Conservation (phyloP, 2,888 invertebrate species). For the Synergus umbraculus region DNA sequence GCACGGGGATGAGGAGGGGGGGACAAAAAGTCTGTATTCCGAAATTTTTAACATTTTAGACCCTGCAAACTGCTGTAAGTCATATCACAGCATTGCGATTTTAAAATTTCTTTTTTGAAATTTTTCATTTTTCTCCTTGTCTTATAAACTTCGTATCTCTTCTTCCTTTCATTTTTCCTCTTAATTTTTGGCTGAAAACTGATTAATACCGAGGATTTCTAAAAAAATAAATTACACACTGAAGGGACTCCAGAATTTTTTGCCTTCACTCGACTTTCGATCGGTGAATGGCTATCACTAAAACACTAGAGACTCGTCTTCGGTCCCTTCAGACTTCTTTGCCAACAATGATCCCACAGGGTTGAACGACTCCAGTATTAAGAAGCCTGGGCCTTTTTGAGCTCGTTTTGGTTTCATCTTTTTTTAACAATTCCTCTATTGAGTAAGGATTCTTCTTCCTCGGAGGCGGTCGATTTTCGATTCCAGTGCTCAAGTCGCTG, state of each 20-base stretch:
- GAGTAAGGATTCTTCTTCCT: slow-evolving; percentile 90
- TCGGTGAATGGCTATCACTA: slow-evolving; percentile 18
- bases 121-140: not conserved
- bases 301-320: not conserved
- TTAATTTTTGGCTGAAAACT: not conserved
- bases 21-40: too few species aligned
- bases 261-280: slow-evolving; percentile 12
- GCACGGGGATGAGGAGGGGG: too few species aligned
- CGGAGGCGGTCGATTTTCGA: slow-evolving; percentile 57
- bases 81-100: not conserved
- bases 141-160: not conserved
- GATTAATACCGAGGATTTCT: not conserved
- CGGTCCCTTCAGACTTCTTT: slow-evolving; percentile 73
- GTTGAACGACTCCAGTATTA: slow-evolving; percentile 79
- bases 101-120: too few species aligned
- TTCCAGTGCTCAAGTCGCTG: slow-evolving; percentile 55
- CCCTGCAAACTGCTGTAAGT: not conserved
- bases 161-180: not conserved
- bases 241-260: slow-evolving; percentile 9
- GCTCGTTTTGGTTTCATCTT: slow-evolving; percentile 83
- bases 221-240: slow-evolving; percentile 30
- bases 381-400: slow-evolving; percentile 74
- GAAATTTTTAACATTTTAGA: too few species aligned
- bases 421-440: slow-evolving; percentile 91
- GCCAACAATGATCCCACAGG: slow-evolving; percentile 81